Base-by-base conservation (phyloP, 1,140 invertebrate genomes). In the Brachionus paranguensis region DNA sequence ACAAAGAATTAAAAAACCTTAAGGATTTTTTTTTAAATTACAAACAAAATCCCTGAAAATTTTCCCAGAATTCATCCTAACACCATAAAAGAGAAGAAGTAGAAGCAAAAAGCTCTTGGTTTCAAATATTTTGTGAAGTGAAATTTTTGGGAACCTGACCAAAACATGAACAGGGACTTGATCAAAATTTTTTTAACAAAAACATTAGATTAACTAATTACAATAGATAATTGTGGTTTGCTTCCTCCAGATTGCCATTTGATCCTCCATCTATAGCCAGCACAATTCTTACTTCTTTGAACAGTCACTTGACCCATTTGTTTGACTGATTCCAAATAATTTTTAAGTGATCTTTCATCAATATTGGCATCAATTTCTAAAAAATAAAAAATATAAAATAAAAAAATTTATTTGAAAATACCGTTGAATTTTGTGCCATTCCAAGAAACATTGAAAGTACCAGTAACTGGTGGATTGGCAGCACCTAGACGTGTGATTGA, bases 231-330 rank as follows among this genome's bases (percentile, higher is more conserved):
- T 29, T 87, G 86, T 29, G 78, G 68, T 55, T 86, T 87, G 33
- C 87, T 83, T 5, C 87, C 87, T 27, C 85, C 84, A 14, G 86
- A 6, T 12, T 86, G 11, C 86, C 86, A 87, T 50, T 84, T 84
- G 17, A 84, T 20, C 84, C 47, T 84, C 68, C 85, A 86, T 17
- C 84, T 70, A 84, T 86, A 86, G 11, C 85, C 84, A 8, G 84
- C 55, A 83, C 87, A 88, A 45, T 78, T 17, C 70, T 53, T 4
- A 72, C 10, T 55, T 8, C 83, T 65, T 20, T 37, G 33, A 2
- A 86, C 29, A 24, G 50, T 20, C 10, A 81, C 78, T 17, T 20
- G 10, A 12, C 78, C 78, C 20, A 81, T 43, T 41, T 68, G 27
- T 24, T 64, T 45, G 3, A 64, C 12, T 24, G 78, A 7, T 81